These are phyloP conservation scores for Amphiprion clarkii DNA, from an alignment of 2,797 vertebrate genomes.

Conservation along the genomic window DNA sequence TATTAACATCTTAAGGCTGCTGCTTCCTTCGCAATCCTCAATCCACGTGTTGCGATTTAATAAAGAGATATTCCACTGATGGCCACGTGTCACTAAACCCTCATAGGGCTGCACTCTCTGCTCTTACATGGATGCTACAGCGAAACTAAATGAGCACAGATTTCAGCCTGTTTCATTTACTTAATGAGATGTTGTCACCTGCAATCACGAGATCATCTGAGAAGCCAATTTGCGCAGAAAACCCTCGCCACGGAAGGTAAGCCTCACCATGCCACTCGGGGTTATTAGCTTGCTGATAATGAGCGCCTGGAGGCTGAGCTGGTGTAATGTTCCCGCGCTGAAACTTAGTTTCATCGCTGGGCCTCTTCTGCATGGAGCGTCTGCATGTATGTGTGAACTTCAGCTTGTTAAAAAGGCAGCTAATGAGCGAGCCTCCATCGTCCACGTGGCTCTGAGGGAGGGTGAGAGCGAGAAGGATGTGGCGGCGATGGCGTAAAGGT, in stretches of 20 bases:
- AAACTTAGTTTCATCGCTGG: slow-evolving; percentile 32
- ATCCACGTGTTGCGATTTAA: neutral
- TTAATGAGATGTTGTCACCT: slow-evolving; percentile 59
- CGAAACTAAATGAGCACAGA: neutral
- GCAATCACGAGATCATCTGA: slow-evolving; percentile 40
- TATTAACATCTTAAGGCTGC: neutral
- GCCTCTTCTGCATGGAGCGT: slow-evolving; percentile 7
- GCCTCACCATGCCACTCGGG: slow-evolving; percentile 26
- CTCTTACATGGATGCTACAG: neutral
- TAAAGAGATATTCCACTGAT: neutral
- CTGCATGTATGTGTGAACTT: slow-evolving; percentile 15
- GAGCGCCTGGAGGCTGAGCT: slow-evolving; percentile 53
- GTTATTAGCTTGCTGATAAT: slow-evolving; percentile 65
- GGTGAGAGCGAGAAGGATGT: slow-evolving; percentile 26
- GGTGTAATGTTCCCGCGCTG: slow-evolving; percentile 33
- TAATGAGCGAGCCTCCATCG: slow-evolving; percentile 59
- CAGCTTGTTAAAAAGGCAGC: slow-evolving; percentile 70
- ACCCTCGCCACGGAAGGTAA: slow-evolving; percentile 22
- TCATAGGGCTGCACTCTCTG: too few species aligned
- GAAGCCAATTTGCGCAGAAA: slow-evolving; percentile 56
- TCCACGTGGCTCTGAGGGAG: slow-evolving; percentile 31
- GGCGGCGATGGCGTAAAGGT: slow-evolving; percentile 42
- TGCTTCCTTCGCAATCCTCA: neutral
- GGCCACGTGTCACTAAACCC: neutral
- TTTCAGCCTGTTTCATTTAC: slow-evolving; percentile 24